These are phyloP conservation scores for Austrolebias charrua DNA, from an alignment of 2,797 vertebrate species.

Conservation along the genomic window DNA sequence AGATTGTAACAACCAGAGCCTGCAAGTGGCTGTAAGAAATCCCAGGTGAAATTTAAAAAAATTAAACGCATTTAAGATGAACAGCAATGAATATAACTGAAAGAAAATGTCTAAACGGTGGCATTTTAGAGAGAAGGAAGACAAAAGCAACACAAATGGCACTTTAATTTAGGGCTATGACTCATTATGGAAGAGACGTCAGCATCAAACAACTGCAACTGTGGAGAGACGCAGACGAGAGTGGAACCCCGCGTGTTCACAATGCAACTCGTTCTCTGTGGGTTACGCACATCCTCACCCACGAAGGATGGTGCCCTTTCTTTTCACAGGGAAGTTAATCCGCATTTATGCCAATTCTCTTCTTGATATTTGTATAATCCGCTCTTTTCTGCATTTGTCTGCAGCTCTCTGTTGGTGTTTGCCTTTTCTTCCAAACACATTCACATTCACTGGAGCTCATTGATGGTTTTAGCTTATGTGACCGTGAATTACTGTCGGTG, in stretches of 20 bases:
- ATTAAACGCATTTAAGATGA: not conserved
- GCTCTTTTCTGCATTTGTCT: constrained; percentile 16
- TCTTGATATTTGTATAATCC: constrained; percentile 58
- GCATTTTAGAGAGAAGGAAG: constrained; percentile 1
- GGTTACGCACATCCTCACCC: not conserved
- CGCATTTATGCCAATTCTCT: constrained; percentile 37
- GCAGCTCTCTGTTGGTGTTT: constrained; percentile 14
- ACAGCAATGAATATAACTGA: constrained; percentile 1
- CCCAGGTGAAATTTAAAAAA: constrained; percentile 1
- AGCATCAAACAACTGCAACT: not conserved
- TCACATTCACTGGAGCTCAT: constrained; percentile 6
- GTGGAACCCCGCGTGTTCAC: not conserved
- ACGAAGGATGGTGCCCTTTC: constrained; percentile 15
- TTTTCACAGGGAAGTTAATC: constrained; percentile 45
- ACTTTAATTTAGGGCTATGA: not conserved
- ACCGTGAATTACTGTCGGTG: not conserved
- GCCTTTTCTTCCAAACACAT: constrained; percentile 15
- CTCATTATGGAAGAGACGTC: constrained; percentile 4
- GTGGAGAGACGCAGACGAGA: not conserved
- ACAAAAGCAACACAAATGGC: not conserved
- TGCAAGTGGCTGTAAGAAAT: constrained; percentile 13
- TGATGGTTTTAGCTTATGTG: not conserved
- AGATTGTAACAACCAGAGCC: constrained; percentile 13
- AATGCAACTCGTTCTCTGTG: constrained; percentile 6
- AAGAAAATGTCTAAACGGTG: not conserved